Evolutionary conservation across 64 coral and sea anemone genomes (phyloP).

Genomic region (Exaiptasia diaphana): DNA sequence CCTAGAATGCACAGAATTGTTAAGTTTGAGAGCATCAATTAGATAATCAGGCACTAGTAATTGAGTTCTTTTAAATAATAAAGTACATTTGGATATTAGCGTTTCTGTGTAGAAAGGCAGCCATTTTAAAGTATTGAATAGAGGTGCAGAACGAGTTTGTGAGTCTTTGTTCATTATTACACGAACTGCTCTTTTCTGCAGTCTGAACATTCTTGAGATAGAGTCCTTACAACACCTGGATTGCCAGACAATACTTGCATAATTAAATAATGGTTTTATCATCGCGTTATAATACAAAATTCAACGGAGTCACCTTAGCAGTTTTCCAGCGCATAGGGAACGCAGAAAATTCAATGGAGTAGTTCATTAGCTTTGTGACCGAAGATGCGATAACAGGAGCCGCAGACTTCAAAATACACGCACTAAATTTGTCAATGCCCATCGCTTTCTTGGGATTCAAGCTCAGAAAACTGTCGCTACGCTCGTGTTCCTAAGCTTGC

Average conservation of each 20-base stretch:
- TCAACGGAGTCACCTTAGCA: no score
- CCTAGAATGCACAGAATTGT: not conserved
- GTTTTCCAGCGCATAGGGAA: no score
- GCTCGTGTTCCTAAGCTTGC: no score
- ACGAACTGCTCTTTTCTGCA: slow-evolving; percentile 29
- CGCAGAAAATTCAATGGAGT: no score
- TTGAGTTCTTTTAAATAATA: not conserved
- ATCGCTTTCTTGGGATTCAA: no score
- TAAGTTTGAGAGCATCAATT: slow-evolving; percentile 1
- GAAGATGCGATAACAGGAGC: no score
- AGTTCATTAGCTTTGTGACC: no score
- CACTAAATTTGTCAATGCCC: no score
- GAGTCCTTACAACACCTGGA: slow-evolving; percentile 24
- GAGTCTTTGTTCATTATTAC: slow-evolving; percentile 1
- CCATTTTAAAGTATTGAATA: slow-evolving; percentile 33
- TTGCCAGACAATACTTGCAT: slow-evolving; percentile 4
- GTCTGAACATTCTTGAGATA: slow-evolving; percentile 18
- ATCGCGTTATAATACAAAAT: slow-evolving; percentile 35
- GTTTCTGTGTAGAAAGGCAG: slow-evolving; percentile 34
- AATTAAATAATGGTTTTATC: slow-evolving; percentile 25
- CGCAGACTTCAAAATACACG: no score
- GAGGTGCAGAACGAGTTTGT: not conserved
- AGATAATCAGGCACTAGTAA: not conserved
- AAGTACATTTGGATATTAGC: not conserved
- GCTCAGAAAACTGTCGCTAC: no score